These are phyloP conservation scores for Eupithecia abbreviata DNA, from an alignment of 2,888 invertebrate species.

Conservation along the genomic window DNA sequence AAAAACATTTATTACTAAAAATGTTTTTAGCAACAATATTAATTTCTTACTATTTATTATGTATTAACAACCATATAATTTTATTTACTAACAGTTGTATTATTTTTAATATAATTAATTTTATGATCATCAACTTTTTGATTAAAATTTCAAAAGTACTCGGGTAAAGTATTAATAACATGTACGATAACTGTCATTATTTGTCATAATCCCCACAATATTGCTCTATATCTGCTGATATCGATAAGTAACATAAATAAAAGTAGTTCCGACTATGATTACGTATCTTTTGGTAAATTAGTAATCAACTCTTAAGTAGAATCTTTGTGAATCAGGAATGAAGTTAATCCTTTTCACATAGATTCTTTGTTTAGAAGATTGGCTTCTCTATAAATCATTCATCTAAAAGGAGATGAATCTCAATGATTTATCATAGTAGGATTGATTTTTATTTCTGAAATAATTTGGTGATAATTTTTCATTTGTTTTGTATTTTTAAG, in stretches of 20 bases:
- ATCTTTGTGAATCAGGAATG: background rate
- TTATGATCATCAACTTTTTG: background rate
- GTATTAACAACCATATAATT: no score
- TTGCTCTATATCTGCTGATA: slow-evolving; percentile 60
- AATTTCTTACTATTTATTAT: no score
- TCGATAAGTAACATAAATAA: slow-evolving; percentile 59
- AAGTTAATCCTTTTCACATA: background rate
- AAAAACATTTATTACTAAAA: no score
- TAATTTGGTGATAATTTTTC: no score
- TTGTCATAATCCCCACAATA: slow-evolving; percentile 69
- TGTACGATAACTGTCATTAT: slow-evolving; percentile 56
- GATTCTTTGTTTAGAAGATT: background rate
- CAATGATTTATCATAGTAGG: background rate
- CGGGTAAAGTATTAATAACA: slow-evolving; percentile 16
- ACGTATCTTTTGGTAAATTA: slow-evolving; percentile 26
- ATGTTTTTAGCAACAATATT: no score
- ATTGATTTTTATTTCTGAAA: no score
- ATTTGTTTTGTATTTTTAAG: no score
- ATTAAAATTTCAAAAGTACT: slow-evolving; percentile 22
- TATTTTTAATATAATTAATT: no score
- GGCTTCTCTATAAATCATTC: no score
- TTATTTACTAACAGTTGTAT: no score
- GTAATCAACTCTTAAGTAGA: slow-evolving; percentile 21
- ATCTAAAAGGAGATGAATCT: background rate
- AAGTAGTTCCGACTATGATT: slow-evolving; percentile 27